Base-by-base conservation (phyloP, 2,888 invertebrate genomes). In the Cordilura impudica region DNA sequence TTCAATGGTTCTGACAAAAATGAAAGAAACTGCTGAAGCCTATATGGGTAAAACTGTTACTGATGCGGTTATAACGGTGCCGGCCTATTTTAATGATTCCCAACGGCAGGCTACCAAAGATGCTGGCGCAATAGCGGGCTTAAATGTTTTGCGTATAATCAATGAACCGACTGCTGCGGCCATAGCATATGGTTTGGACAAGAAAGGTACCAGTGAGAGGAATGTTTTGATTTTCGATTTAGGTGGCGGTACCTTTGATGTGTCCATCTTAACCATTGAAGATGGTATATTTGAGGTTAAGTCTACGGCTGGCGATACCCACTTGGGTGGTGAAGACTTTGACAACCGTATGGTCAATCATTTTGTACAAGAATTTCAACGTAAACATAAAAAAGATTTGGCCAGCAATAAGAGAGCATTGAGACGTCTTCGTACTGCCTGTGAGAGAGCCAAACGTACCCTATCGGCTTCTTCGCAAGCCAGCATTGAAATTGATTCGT, bases 221-320 rank as follows among this genome's bases (percentile, higher is more conserved):
- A 95, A 96, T 86, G 95, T 96, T 72, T 91, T 96, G 75, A 95
- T 95, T 85, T 89, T 89, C 56, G 89, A 89, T 81, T 72, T 89
- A 67, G 89, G 89, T 78, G 98, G 98, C 86, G 98, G 97, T 84
- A 97, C 97, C 84, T 98, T 98, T 89, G 97, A 97, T 83, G 97
- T 97, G 88, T 97, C 97, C 90, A 95, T 88, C 16, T 84, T 96
- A 85, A 97, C 97, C 84, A 98, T 98, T 87, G 98, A 97, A 90
- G 97, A 98, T 88, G 94, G 97, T 90, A 93, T 95, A 85, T 98
- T 98, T 89, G 98, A 98, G 89, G 98, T 97, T 5, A 97, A 97
- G 88, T 96, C 97, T 6, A 98, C 97, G 21, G 88, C 88, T 2
- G 88, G 88, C 0, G 88, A 88, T 43, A 88, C 88, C 0, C 88